Conservation (phyloP, 2,797 vertebrate genomes). For the Pseudopleuronectes americanus region DNA sequence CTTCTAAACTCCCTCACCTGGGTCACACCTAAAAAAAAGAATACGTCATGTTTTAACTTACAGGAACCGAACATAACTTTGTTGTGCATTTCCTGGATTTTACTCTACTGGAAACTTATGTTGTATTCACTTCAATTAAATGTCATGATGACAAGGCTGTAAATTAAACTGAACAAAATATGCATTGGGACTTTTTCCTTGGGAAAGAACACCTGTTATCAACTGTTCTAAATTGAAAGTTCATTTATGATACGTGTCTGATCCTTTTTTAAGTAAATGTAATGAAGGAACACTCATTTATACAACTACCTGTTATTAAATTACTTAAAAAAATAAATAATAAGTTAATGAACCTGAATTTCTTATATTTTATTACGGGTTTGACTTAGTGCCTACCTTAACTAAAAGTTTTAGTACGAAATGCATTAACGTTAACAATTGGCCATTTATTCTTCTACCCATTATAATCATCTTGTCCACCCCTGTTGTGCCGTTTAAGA, state of each 20-base stretch:
- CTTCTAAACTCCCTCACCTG: background rate
- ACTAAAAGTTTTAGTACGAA: background rate
- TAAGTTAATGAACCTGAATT: too few species aligned
- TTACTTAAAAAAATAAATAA: background rate
- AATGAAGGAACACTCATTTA: background rate
- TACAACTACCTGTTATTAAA: background rate
- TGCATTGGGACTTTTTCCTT: too few species aligned
- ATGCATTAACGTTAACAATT: background rate
- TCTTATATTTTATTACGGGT: background rate
- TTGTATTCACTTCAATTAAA: too few species aligned
- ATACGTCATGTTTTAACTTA: background rate
- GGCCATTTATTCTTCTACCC: constrained; percentile 32
- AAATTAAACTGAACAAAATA: too few species aligned
- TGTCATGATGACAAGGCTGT: too few species aligned
- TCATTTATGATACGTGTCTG: too few species aligned
- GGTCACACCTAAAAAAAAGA: background rate
- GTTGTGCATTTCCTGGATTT: too few species aligned
- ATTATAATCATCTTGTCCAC: constrained; percentile 37
- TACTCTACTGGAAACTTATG: too few species aligned
- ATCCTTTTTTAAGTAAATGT: too few species aligned
- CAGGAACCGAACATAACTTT: background rate
- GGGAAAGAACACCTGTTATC: too few species aligned
- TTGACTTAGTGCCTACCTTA: background rate
- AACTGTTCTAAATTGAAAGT: too few species aligned
- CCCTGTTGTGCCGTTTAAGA: constrained; percentile 52